Base-by-base conservation (phyloP, 2,797 vertebrate species). In the Apodemus agrarius region DNA sequence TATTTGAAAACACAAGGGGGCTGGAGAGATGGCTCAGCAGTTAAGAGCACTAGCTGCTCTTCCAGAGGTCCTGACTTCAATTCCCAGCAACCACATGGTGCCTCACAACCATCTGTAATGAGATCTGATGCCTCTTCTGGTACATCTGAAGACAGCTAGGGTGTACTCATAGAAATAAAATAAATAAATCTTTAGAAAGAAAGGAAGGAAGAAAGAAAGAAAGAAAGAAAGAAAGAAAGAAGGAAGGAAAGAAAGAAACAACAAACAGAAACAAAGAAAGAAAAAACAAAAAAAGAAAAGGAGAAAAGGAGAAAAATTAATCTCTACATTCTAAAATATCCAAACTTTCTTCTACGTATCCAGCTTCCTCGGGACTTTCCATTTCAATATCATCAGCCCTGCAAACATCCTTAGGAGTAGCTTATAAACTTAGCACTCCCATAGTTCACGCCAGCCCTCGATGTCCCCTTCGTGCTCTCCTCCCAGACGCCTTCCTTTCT, bases 261-360 rank as follows among this genome's bases (percentile, higher is more conserved):
- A n/a, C n/a, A 46, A 7, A 46, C 4, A 46, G 46, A 46, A 46
- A 46, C 4, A 46, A 46, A 46, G 46, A 46, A 46, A 46, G 46
- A 46, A 46, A 46, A 7, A 46, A 46, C 4, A 26, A 95, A n/a
- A 96, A 26, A 95, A n/a, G 95, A 26, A 95, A n/a, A 96, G 49
- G 11, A 52, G 1, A 29, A 43, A 29, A 93, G 94, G 49, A 95
- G 9, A 89, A 92, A 83, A 67, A n/a, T 13, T 92, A n/a, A 65
- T 89, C 67, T 84, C 93, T 59, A 57, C 87, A 69, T 89, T 96
- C 54, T 90, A 96, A 95, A 94, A 86, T 37, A 93, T 16, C 61
- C 75, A 93, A 90, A 67, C 24, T 80, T 94, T 54, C 22, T 11
- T 78, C 26, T 57, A 82, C 9, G 69, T 52, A 89, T 34, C 92